phyloP scores from a whole-genome alignment of 2,797 vertebrate species.

The Euthynnus affinis region DNA sequence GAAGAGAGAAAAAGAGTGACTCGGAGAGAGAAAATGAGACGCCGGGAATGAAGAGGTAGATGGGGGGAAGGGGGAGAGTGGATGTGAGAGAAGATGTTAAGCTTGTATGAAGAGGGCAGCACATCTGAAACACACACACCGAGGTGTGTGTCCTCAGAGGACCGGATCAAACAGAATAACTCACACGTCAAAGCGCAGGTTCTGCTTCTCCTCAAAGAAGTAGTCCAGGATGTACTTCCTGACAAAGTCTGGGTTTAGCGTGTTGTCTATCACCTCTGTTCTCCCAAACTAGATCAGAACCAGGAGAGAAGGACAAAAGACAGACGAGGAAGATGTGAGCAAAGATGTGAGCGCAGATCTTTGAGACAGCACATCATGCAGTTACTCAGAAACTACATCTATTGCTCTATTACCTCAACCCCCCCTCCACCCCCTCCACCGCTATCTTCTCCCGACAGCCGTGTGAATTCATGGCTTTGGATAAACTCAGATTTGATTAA shows the following conservation, averaged over 20 bases:
- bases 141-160: conserved; percentile 44
- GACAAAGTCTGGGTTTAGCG: conserved; percentile 96
- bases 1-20: conserved; percentile 28
- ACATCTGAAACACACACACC: conserved; percentile 35
- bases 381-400: conserved; percentile 23
- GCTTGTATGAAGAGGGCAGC: conserved; percentile 29
- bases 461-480: conserved; percentile 41
- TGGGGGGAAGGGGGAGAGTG: conserved; percentile 21
- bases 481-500: conserved; percentile 65
- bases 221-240: conserved; percentile 97
- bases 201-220: conserved; percentile 98
- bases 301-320: conserved; percentile 33
- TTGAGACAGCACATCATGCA: conserved; percentile 31
- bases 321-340: conserved; percentile 30
- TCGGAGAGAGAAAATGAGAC: conserved; percentile 43
- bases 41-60: conserved; percentile 34
- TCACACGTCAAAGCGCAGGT: conserved; percentile 97
- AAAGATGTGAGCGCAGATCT: conserved; percentile 7
- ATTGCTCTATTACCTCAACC: conserved; percentile 24
- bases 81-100: conserved; percentile 41
- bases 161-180: conserved; percentile 80
- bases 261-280: conserved; percentile 97
- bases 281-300: conserved; percentile 90
- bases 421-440: neutral
- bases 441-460: conserved; percentile 20